Base-by-base conservation (phyloP, 1,140 invertebrate species). In the Drosophila serrata region DNA sequence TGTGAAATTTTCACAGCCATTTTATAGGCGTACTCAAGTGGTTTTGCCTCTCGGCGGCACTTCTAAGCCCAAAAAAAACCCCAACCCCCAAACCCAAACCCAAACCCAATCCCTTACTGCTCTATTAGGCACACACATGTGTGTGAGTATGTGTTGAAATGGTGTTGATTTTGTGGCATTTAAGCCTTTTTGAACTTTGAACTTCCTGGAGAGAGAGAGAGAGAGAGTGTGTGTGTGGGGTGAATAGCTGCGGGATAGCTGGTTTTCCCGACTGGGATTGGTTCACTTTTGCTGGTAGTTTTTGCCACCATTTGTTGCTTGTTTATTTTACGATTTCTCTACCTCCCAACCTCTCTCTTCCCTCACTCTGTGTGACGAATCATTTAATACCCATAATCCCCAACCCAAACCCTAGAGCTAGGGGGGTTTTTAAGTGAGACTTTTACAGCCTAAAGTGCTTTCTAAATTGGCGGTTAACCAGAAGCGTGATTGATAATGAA, bases 1-100 rank as follows among this genome's bases (percentile, higher is more conserved):
- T 90, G 85, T 90, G 86, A 90, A 90, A 90, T 63, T 90, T 81
- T 78, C 85, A 90, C 74, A 90, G 85, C 64, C 80, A 90, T 90
- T 88, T 88, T 90, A 85, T 90, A 88, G 81, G 78, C 85, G 74
- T 82, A 88, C 81, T 88, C 81, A 88, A 88, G 85, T 88, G 84
- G 85, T 79, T 58, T 58, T 82, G 77, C 85, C 85, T 88, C 81
- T 86, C 81, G 82, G 82, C 79, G 76, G 68, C 82, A 86, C 79
- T 86, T 86, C 82, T 87, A 87, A 87, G 62, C 75, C 60, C n/a
- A n/a, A n/a, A n/a, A n/a, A n/a, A n/a, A n/a, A n/a, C n/a, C n/a
- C n/a, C n/a, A n/a, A n/a, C n/a, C n/a, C n/a, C n/a, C n/a, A n/a
- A n/a, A n/a, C n/a, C n/a, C n/a, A n/a, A n/a, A n/a, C n/a, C n/a